A percentile compares a stretch with the other conserved stretches of the same genome.
Evolutionary conservation across 2,888 invertebrate species (phyloP).

Genomic region (Noctua janthina): DNA sequence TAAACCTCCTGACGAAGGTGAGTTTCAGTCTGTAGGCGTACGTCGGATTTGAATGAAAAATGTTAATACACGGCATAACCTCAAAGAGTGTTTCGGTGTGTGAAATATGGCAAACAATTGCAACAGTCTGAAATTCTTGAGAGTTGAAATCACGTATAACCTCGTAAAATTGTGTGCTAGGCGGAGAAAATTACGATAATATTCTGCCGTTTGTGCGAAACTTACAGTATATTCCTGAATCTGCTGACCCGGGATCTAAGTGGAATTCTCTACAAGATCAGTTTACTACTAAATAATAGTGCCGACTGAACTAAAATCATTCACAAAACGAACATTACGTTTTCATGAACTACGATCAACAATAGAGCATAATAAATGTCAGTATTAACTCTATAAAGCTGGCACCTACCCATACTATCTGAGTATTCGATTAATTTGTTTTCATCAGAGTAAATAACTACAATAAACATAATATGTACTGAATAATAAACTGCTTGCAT

Average conservation of each 20-base stretch:
- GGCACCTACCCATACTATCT: constrained; percentile 42
- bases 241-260: constrained; percentile 17
- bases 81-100: constrained; percentile 66
- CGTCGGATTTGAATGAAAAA: constrained; percentile 61
- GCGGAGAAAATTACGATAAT: constrained; percentile 31
- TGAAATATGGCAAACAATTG: constrained; percentile 39
- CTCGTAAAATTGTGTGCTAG: constrained; percentile 40
- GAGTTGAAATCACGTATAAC: constrained; percentile 31
- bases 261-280: constrained; percentile 19
- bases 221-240: constrained; percentile 21
- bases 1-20: constrained; percentile 88
- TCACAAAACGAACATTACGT: constrained; percentile 32
- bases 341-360: constrained; percentile 50
- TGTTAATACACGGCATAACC: constrained; percentile 74
- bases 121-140: constrained; percentile 32
- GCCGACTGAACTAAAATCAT: constrained; percentile 16
- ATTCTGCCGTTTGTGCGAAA: constrained; percentile 23
- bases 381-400: constrained; percentile 49
- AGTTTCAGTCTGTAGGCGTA: constrained; percentile 66
- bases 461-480: constrained; percentile 22
- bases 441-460: constrained; percentile 32
- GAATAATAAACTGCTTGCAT: constrained; percentile 34
- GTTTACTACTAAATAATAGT: constrained; percentile 37
- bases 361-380: constrained; percentile 58
- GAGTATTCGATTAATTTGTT: constrained; percentile 41